These are phyloP conservation scores for Epinotia bilunana DNA, from an alignment of 2,888 invertebrate species.

Conservation along the genomic window DNA sequence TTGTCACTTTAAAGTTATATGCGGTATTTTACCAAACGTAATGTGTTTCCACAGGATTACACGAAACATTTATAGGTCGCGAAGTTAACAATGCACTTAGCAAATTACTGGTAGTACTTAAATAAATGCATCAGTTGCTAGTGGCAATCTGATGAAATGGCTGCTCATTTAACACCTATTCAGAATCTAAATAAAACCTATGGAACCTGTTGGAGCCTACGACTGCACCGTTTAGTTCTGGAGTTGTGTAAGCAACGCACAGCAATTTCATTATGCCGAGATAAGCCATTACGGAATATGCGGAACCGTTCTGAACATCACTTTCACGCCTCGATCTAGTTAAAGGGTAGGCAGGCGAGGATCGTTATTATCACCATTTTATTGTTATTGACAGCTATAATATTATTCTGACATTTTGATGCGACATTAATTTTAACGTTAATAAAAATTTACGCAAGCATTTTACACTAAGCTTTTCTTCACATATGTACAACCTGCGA, in stretches of 20 bases:
- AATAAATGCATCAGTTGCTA: constrained; percentile 7
- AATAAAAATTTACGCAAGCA: neutral
- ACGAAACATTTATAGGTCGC: neutral
- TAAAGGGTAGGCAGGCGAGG: constrained; percentile 16
- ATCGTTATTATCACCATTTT: constrained; percentile 2
- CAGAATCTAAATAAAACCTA: constrained; percentile 29
- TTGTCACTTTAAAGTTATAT: no score
- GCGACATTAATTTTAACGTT: neutral
- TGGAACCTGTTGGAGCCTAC: constrained; percentile 27
- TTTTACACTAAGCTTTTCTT: neutral
- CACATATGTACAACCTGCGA: neutral
- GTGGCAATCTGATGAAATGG: constrained; percentile 13
- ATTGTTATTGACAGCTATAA: neutral
- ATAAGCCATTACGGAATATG: constrained; percentile 41
- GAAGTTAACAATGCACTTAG: neutral
- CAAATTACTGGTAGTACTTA: neutral
- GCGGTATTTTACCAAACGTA: neutral
- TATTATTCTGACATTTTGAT: constrained; percentile 1
- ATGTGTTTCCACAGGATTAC: neutral
- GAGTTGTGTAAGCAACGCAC: constrained; percentile 38
- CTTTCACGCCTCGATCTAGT: constrained; percentile 37
- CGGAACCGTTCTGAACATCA: constrained; percentile 34
- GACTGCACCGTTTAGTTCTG: constrained; percentile 25
- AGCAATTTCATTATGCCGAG: constrained; percentile 37
- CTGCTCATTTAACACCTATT: constrained; percentile 26